phyloP scores from a whole-genome alignment of 2,797 vertebrate species.

The Sebastiscus albofasciatus region DNA sequence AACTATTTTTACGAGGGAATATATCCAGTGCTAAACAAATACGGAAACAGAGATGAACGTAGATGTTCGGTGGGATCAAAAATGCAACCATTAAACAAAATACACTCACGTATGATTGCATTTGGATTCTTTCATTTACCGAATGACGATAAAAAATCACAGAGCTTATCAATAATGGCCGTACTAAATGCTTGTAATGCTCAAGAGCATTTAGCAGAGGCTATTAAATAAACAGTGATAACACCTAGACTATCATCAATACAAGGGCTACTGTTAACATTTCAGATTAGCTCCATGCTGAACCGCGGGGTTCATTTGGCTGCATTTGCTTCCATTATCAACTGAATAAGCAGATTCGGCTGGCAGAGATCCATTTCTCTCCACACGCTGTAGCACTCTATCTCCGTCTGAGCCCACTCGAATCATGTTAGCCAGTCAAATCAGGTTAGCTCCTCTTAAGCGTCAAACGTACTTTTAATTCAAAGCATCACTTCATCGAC shows the following conservation, averaged over 20 bases:
- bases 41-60: not conserved
- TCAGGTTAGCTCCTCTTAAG: conserved; percentile 78
- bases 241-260: conserved; percentile 46
- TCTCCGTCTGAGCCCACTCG: conserved; percentile 64
- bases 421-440: conserved; percentile 79
- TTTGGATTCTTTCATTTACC: conserved; percentile 10
- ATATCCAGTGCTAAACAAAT: conserved; percentile 26
- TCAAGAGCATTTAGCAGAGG: conserved; percentile 45
- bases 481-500: conserved; percentile 73
- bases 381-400: conserved; percentile 50
- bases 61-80: not conserved
- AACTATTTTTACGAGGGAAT: conserved; percentile 9
- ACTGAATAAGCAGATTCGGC: conserved; percentile 64
- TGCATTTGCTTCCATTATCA: conserved; percentile 69
- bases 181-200: conserved; percentile 40
- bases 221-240: conserved; percentile 60
- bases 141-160: conserved; percentile 13
- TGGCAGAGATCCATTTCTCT: conserved; percentile 68
- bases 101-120: not conserved
- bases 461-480: conserved; percentile 80
- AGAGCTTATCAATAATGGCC: conserved; percentile 18
- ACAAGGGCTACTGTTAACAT: conserved; percentile 66
- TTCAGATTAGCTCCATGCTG: conserved; percentile 63
- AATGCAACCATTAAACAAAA: conserved; percentile 16
- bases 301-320: conserved; percentile 66